Base-by-base conservation (phyloP, 2,113 vertebrate species). In the Hucho hucho region DNA sequence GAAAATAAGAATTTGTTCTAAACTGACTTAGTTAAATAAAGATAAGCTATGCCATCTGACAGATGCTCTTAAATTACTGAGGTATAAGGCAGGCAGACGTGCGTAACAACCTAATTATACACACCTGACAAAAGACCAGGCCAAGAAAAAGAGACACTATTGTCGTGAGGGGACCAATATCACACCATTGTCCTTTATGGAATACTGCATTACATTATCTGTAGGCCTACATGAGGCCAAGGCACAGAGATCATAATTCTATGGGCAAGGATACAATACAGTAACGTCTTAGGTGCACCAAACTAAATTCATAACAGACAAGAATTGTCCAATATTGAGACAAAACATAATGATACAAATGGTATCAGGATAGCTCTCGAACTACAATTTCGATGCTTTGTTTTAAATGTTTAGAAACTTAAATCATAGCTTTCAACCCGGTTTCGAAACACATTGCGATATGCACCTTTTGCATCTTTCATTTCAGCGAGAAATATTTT, bases 21-120 rank as follows among this genome's bases (percentile, higher is more conserved):
- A n/a, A n/a, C n/a, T n/a, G n/a, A n/a, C n/a, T n/a, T n/a, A n/a
- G n/a, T n/a, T n/a, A n/a, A n/a, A n/a, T n/a, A n/a, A n/a, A n/a
- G n/a, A n/a, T n/a, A n/a, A n/a, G n/a, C n/a, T n/a, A n/a, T 43
- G 37, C 37, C 37, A 20, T 56, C 53, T 20, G 53, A 1, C 14
- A 56, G 53, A 14, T 18, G 25, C 63, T 78, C 56, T 47, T 58
- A 77, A 72, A 74, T 69, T 72, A 72, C 53, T 79, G 75, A 47
- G 72, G 73, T 65, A 73, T 74, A 37, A 13, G 53, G 53, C 53
- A 14, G 53, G 6, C 53, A 18, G 9, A n/a, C 49, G 32, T 69
- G 68, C 53, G 46, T 70, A 61, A 82, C 25, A 47, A 59, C 11
- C 65, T 22, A 58, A 46, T 70, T 74, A 78, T 64, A 37, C 14